Percentiles rank a stretch among this genome's conserved stretches.
These are phyloP conservation scores for Urocyon cinereoargenteus DNA, from an alignment of 2,797 vertebrate genomes.

Conservation along the genomic window DNA sequence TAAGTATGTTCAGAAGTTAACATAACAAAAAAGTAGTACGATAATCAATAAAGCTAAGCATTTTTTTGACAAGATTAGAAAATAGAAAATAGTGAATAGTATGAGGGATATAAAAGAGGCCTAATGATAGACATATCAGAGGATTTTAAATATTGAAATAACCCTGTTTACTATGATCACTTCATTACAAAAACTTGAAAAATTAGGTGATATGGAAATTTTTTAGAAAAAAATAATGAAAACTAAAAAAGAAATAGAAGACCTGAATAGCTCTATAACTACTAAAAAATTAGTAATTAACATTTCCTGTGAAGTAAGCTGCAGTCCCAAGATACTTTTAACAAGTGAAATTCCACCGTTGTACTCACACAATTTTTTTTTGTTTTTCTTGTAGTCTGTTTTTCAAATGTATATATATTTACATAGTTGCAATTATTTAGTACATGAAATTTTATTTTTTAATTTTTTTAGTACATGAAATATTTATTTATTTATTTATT, in stretches of 20 bases:
- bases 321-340: not conserved
- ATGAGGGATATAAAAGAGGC: not conserved
- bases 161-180: not conserved
- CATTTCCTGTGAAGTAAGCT: not conserved
- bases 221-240: not conserved
- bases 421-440: not conserved
- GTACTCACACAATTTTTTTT: not conserved
- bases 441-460: not conserved
- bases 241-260: not conserved
- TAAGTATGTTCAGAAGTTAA: conserved; percentile 25
- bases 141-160: not conserved
- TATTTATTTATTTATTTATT: too few species aligned
- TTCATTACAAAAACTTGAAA: not conserved
- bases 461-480: too few species aligned
- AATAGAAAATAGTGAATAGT: not conserved
- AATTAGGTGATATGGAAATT: not conserved
- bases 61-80: not conserved
- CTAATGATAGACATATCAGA: not conserved
- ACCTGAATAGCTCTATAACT: not conserved
- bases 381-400: not conserved
- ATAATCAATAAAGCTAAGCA: not conserved
- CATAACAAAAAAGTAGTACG: not conserved
- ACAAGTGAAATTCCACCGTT: not conserved
- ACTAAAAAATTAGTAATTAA: not conserved
- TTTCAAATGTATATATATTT: not conserved